Evolutionary conservation across 2,888 invertebrate species (phyloP), one percentile per base, ranked within the genome.

Genomic region (Limenitis arthemis): DNA sequence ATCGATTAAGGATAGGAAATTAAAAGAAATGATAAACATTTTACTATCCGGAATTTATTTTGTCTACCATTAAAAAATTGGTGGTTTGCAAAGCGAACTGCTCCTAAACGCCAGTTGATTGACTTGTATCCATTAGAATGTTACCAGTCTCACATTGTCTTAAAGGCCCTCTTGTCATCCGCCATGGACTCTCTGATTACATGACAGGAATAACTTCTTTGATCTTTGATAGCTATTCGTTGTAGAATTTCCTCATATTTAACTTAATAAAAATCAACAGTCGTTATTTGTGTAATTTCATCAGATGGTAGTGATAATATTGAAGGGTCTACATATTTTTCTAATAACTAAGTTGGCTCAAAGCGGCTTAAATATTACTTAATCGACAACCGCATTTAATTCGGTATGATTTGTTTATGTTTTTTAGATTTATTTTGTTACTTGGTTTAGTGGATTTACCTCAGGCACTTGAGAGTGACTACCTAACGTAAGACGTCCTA

Each of bases 331-430:
- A 44, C 48, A 34, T 46, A 20, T 20, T 20, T 20, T 20, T 20
- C 20, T 37, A 42, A 48, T 44, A 47, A 48, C 38, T 42, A 53
- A 72, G 66, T 69, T 69, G 73, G 79, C 79, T 78, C 67, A 73
- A 75, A 81, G 79, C 79, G 77, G 73, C 70, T 72, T 69, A 73
- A 72, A 68, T 71, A 73, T 75, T 75, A 78, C 77, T 79, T 79
- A 77, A 76, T 76, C 70, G 51, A 63, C 65, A 66, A 62, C 69
- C 70, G 72, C 74, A 74, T 76, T 76, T 75, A 70, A 69, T 74
- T 75, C 74, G 67, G 67, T 73, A 71, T 72, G 57, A 68, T 73
- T 71, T 72, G 68, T 68, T 75, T 77, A 69, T 72, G 67, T 77
- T 75, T 75, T 68, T 74, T 73, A 70, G 67, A 68, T 70, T 68